A percentile compares a stretch with the other conserved stretches of the same genome.
Conservation (phyloP, 2,113 vertebrate species). For the Cisticola juncidis region DNA sequence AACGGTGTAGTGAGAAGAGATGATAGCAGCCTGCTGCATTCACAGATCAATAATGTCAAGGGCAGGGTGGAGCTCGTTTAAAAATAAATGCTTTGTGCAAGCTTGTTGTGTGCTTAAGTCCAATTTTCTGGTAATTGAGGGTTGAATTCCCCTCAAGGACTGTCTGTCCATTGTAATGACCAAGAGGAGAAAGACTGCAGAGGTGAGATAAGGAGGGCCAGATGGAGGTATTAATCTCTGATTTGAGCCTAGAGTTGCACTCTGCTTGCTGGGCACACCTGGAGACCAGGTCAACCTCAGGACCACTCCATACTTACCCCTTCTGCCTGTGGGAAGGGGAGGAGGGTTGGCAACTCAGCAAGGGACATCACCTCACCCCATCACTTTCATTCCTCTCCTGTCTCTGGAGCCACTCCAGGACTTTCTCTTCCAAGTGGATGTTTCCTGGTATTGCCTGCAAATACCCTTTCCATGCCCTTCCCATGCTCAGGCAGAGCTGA, state of each 20-base stretch:
- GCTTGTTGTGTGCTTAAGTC: not conserved
- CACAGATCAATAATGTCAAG: conserved; percentile 52
- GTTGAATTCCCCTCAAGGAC: not conserved
- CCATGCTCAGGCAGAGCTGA: not conserved
- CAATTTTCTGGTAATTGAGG: conserved; percentile 31
- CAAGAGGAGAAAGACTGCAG: not conserved
- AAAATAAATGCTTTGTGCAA: conserved; percentile 22
- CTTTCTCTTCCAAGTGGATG: not conserved
- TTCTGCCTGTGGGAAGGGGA: not conserved
- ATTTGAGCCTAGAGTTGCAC: not conserved
- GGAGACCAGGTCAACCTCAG: not conserved
- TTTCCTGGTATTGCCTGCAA: not conserved
- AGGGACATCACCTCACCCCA: not conserved
- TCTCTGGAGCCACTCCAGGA: not conserved
- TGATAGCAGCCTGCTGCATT: conserved; percentile 17
- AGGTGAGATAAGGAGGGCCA: not conserved
- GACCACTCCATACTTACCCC: not conserved
- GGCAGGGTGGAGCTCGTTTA: conserved; percentile 17
- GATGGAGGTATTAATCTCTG: not conserved
- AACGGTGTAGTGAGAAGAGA: not conserved
- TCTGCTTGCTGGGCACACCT: not conserved
- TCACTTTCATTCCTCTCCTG: not conserved
- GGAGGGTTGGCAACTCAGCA: not conserved
- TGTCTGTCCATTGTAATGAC: not conserved
- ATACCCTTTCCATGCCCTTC: not conserved